Evolutionary conservation across 2,797 vertebrate genomes (phyloP).

Genomic region (Nannoperca obscura): DNA sequence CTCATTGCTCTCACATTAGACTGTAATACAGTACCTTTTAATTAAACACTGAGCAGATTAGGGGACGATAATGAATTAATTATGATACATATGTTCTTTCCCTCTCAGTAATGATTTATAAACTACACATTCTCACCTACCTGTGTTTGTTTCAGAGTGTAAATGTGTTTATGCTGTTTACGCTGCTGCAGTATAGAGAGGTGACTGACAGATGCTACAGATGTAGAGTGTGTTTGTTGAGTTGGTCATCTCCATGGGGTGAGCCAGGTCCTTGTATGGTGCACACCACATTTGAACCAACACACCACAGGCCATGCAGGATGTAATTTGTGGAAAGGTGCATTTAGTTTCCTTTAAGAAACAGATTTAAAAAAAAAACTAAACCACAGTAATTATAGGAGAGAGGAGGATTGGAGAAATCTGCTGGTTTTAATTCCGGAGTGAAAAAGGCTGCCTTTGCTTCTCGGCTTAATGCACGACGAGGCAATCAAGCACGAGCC

Average conservation of each 20-base stretch:
- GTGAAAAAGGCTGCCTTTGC: not conserved
- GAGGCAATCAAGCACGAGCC: not conserved
- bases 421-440: constrained; percentile 35
- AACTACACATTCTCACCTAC: not conserved
- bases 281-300: constrained; percentile 33
- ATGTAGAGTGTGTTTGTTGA: constrained; percentile 20
- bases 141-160: not conserved
- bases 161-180: constrained; percentile 1
- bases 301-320: constrained; percentile 13
- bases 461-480: not conserved
- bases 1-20: constrained; percentile 28
- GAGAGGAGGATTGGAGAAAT: constrained; percentile 32
- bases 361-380: constrained; percentile 20
- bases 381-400: constrained; percentile 45
- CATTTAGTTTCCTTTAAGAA: constrained; percentile 47
- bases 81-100: not conserved
- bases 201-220: constrained; percentile 14
- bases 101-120: not conserved
- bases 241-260: constrained; percentile 12
- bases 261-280: constrained; percentile 34
- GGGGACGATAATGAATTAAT: not conserved
- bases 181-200: not conserved
- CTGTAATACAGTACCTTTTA: constrained; percentile 8
- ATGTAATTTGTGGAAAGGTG: constrained; percentile 52
- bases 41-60: constrained; percentile 29